phyloP scores from a whole-genome alignment of 1,140 invertebrate species.

The Hylyphantes graminicola region DNA sequence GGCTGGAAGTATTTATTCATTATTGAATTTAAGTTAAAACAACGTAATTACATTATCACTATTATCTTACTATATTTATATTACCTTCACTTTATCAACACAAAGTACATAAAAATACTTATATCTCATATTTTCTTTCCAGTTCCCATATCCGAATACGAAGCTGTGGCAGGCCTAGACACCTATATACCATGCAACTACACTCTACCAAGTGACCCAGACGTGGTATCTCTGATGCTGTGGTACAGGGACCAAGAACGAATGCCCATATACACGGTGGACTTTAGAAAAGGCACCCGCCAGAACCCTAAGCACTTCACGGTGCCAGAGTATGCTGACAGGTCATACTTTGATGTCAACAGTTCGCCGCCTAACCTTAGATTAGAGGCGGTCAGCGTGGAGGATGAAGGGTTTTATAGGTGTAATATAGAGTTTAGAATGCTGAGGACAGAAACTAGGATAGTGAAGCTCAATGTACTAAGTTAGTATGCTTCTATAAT shows the following conservation, averaged over 20 bases:
- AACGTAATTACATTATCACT: too few relatives aligned
- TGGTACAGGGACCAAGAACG: conserved; percentile 79
- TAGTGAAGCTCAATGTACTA: conserved; percentile 61
- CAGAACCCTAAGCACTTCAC: conserved; percentile 61
- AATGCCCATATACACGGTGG: conserved; percentile 64
- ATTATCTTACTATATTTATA: too few relatives aligned
- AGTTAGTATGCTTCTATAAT: conserved; percentile 47
- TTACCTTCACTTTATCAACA: too few relatives aligned
- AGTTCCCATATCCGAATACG: conserved; percentile 48
- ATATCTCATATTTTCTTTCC: background rate
- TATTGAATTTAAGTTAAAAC: too few relatives aligned
- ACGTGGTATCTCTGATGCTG: conserved; percentile 82
- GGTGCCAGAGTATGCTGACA: conserved; percentile 48
- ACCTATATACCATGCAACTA: conserved; percentile 85
- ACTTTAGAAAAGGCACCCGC: conserved; percentile 61
- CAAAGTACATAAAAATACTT: too few relatives aligned
- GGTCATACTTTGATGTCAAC: conserved; percentile 61
- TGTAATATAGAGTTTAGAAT: conserved; percentile 91
- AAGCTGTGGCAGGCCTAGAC: conserved; percentile 78
- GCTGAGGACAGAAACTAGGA: conserved; percentile 76
- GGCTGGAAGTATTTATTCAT: too few relatives aligned
- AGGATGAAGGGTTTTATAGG: conserved; percentile 89
- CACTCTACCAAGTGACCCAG: conserved; percentile 75
- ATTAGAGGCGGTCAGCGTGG: conserved; percentile 79
- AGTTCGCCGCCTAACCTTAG: conserved; percentile 76